Percentiles rank a stretch among this genome's conserved stretches.
These are phyloP conservation scores for Netelia melanura DNA, from an alignment of 2,888 invertebrate species.

Conservation along the genomic window DNA sequence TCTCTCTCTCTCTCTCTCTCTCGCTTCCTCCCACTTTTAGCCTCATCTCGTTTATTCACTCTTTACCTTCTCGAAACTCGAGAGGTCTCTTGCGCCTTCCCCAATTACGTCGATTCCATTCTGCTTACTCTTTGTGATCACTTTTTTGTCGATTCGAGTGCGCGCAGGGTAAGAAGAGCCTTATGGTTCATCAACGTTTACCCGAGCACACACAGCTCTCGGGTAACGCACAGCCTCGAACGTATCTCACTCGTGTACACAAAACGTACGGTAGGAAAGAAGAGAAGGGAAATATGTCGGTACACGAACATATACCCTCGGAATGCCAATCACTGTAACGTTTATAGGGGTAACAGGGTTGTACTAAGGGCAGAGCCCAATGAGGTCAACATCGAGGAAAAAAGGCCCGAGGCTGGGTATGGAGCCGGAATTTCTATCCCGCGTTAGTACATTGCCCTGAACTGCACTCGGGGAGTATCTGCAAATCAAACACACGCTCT, in stretches of 20 bases:
- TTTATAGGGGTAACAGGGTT: background rate
- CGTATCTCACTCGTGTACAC: background rate
- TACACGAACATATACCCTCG: background rate
- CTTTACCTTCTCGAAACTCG: conserved; percentile 34
- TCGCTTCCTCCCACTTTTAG: background rate
- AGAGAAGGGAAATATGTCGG: background rate
- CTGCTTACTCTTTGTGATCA: conserved; percentile 74
- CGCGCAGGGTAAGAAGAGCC: conserved; percentile 33
- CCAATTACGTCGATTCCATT: conserved; percentile 75
- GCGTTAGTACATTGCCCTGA: conserved; percentile 27
- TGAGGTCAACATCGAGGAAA: conserved; percentile 16
- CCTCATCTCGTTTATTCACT: conserved; percentile 45
- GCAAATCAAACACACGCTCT: conserved; percentile 47
- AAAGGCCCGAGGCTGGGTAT: conserved; percentile 8
- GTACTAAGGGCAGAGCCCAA: background rate
- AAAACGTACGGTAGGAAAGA: background rate
- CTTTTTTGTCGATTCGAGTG: conserved; percentile 67
- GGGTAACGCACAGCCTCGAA: background rate
- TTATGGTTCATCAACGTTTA: conserved; percentile 50
- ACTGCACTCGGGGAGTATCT: conserved; percentile 34
- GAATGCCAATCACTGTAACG: conserved; percentile 27
- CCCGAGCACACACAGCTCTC: conserved; percentile 10
- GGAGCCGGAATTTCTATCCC: background rate
- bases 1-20: conserved; percentile 15
- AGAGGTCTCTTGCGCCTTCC: conserved; percentile 44